Evolutionary conservation across 1,140 invertebrate genomes (phyloP), one percentile per base, ranked within the genome.

Genomic region (Cylas formicarius): DNA sequence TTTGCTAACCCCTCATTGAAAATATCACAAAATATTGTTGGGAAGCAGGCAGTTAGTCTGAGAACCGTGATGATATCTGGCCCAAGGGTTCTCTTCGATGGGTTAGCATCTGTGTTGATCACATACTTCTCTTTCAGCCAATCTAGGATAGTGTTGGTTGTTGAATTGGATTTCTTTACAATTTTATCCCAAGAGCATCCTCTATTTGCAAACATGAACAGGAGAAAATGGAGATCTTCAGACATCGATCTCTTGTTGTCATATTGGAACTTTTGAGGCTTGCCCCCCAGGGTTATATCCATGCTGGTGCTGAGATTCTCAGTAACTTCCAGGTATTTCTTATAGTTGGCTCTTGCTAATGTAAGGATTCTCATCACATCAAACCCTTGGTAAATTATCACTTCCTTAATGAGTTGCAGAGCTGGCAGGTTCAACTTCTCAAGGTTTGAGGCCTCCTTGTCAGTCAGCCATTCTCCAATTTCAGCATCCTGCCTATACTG

Each of bases 121-220:
- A 13, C 7, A 32, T 8, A 13, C 17, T 32, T 32, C 5, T n/a
- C 29, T 13, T 13, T 13, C 11, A 32, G 11, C 11, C 29, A 32
- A 8, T 32, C 5, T 13, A 32, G 11, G 13, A 6, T 6, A n/a
- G 11, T 6, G 6, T 5, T 11, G 11, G 11, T 32, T 13, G 13
- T 11, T 16, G 11, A n/a, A 32, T 32, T 32, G 29, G 29, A 32
- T 13, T 32, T 32, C 7, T 13, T 11, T 8, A 13, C 17, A 16
- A 32, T 32, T 32, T 32, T 32, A 6, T 32, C 11, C 11, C 17
- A 32, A 5, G 7, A 8, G 29, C 29, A 32, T 13, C 29, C 29
- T 16, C 29, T 32, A 32, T 5, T 11, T 6, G 29, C 29, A 32
- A 32, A 32, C 7, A 32, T 11, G 11, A 32, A 32, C n/a, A 32